Evolutionary conservation across 1,140 invertebrate genomes (phyloP).

Genomic region (Metopolophium dirhodum): DNA sequence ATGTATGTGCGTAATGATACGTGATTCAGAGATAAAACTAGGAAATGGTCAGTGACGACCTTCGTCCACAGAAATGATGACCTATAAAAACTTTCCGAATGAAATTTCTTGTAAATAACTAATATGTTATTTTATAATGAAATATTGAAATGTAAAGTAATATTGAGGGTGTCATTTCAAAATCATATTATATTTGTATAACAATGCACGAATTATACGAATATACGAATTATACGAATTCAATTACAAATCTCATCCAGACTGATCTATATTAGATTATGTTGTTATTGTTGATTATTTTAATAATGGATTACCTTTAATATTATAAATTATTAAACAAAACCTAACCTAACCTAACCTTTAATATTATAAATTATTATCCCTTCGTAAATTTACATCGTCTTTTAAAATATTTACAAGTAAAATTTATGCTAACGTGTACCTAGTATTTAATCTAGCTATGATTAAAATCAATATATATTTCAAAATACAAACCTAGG

Average conservation of each 20-base stretch:
- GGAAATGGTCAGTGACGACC: conserved; percentile 30
- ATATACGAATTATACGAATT: neutral
- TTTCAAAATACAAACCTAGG: neutral
- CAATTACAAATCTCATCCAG: neutral
- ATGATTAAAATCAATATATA: neutral
- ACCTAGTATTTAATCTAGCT: neutral
- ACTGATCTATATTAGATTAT: neutral
- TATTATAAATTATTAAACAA: neutral
- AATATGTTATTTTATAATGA: conserved; percentile 15
- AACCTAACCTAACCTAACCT: too few species aligned
- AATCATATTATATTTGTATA: neutral
- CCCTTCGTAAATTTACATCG: neutral
- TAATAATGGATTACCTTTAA: neutral
- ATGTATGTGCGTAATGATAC: neutral
- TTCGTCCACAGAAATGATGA: conserved; percentile 33
- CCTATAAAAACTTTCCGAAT: conserved; percentile 34
- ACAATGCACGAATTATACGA: neutral
- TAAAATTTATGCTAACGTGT: neutral
- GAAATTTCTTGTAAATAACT: conserved; percentile 18
- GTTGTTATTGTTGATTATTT: neutral
- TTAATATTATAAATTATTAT: neutral
- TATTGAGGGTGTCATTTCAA: neutral
- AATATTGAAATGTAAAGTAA: neutral
- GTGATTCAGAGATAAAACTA: conserved; percentile 42
- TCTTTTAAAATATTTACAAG: neutral